Evolutionary conservation across 2,113 vertebrate species (phyloP), one percentile per base, ranked within the genome.

Genomic region (Saccopteryx bilineata): DNA sequence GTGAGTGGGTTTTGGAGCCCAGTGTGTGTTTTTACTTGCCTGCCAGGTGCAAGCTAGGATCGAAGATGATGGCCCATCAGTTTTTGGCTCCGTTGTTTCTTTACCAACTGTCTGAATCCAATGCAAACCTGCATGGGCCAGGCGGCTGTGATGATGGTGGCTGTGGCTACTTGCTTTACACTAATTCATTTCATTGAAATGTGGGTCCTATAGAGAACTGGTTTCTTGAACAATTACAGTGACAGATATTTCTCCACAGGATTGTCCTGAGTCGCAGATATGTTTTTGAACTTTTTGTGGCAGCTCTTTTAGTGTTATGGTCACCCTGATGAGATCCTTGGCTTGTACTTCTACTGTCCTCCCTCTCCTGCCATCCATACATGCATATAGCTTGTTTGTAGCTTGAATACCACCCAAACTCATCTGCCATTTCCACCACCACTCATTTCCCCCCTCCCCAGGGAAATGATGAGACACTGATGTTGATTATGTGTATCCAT

Each of bases 401-500:
- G 28, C 33, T 90, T 81, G 50, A 24, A 92, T 74, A 68, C 78
- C 18, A 80, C 74, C 61, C 26, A 74, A 90, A 19, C 9, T 46
- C 46, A 85, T 9, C 23, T 12, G 17, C 21, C 24, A 76, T 93
- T 61, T 93, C 18, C 68, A 94, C 28, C 26, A 39, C 54, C 28
- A 83, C 71, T 74, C 39, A 93, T 46, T 46, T 33, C 6, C 74
- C 60, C 52, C 39, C 24, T 60, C 26, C n/a, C n/a, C 39, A 93
- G 26, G 23, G 91, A 89, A 97, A 93, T 91, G 79, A 96, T 80
- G 75, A 94, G 66, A 26, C 68, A 76, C 19, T 76, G 39, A 11
- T 61, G 4, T 90, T 82, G 13, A 63, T 69, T 94, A 94, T 39
- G 52, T 87, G 92, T 96, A 96, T 95, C 11, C 86, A 95, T 97